Percentiles rank a stretch among this genome's conserved stretches.
phyloP scores from a whole-genome alignment of 2,888 invertebrate genomes.

The Parasteatoda lunata region DNA sequence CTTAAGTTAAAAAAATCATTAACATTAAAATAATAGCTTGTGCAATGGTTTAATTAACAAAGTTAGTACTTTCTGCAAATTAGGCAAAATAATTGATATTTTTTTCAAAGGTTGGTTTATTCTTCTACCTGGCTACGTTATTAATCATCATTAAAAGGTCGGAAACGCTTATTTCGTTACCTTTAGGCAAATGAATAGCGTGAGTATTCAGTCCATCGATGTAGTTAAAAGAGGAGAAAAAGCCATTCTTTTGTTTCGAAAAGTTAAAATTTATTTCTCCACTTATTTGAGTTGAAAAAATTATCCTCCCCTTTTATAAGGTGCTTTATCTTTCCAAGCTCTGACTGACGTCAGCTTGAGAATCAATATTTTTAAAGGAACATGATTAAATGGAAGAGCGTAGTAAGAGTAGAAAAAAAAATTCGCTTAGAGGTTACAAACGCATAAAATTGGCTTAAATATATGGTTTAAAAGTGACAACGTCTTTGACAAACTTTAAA shows the following conservation, averaged over 20 bases:
- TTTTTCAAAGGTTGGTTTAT: too few species aligned
- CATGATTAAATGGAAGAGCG: slow-evolving; percentile 43
- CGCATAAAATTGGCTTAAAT: slow-evolving; percentile 18
- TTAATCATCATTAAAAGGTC: slow-evolving; percentile 26
- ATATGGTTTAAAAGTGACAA: neutral
- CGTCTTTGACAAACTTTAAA: neutral
- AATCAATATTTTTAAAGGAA: slow-evolving; percentile 37
- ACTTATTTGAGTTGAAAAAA: slow-evolving; percentile 3
- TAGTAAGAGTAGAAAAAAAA: slow-evolving; percentile 32
- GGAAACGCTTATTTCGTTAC: slow-evolving; percentile 33
- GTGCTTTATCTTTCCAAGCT: slow-evolving; percentile 18
- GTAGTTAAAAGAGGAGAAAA: neutral
- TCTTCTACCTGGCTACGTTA: slow-evolving; percentile 4
- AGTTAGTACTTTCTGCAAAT: too few species aligned
- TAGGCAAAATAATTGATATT: too few species aligned
- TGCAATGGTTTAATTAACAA: too few species aligned
- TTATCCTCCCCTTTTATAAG: slow-evolving; percentile 20
- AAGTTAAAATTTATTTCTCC: slow-evolving; percentile 23
- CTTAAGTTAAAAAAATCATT: too few species aligned
- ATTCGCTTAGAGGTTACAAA: slow-evolving; percentile 34
- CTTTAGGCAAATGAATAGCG: slow-evolving; percentile 45
- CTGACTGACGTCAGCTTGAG: slow-evolving; percentile 42
- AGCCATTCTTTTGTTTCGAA: slow-evolving; percentile 4
- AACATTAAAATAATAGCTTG: too few species aligned
- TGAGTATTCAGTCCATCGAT: slow-evolving; percentile 16